Evolutionary conservation across 1,140 invertebrate species (phyloP), one percentile per base, ranked within the genome.

Genomic region (Lerema accius): DNA sequence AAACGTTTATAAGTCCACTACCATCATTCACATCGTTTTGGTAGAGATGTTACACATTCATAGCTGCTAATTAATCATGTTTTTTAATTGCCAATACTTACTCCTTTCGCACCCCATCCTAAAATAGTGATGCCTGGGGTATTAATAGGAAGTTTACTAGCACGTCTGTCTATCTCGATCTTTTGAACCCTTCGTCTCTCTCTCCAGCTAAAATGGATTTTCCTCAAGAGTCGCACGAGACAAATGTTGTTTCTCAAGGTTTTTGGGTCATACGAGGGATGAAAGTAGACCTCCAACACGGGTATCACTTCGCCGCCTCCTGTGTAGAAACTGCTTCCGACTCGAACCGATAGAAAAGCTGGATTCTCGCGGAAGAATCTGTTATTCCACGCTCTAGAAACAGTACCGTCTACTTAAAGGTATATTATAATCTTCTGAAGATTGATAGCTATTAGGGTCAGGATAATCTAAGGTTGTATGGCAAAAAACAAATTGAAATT

Each of bases 281-380:
- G 71, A 43, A 89, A 89, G 58, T 82, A 86, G 6, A 86, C 71
- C 40, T 84, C 78, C 7, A 78, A 23, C 0, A 83, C 70, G 0
- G 79, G 53, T 2, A 87, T 83, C 4, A 67, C 72, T 48, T 86
- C 84, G 3, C 84, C 86, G 3, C 78, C 79, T 0, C 63, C 66
- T 0, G 51, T 67, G 51, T 80, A 82, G 42, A 78, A 84, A 2
- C 69, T 75, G 37, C 78, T 80, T 0, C 86, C 86, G 10, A 87
- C 73, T 19, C 81, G 69, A 11, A 80, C 82, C 0, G 83, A 74
- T 11, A 89, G 69, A 43, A 84, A 84, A 0, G 77, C 73, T 5
- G 84, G 86, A 14, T 89, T 89, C 62, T 89, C 86, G 0, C 84
- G 76, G 42, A 78, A 87, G 37, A 87, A 77, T 2, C 86, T 73